Evolutionary conservation across 2,888 invertebrate genomes (phyloP), one percentile per base, ranked within the genome.

Genomic region (Yponomeuta sedellus): DNA sequence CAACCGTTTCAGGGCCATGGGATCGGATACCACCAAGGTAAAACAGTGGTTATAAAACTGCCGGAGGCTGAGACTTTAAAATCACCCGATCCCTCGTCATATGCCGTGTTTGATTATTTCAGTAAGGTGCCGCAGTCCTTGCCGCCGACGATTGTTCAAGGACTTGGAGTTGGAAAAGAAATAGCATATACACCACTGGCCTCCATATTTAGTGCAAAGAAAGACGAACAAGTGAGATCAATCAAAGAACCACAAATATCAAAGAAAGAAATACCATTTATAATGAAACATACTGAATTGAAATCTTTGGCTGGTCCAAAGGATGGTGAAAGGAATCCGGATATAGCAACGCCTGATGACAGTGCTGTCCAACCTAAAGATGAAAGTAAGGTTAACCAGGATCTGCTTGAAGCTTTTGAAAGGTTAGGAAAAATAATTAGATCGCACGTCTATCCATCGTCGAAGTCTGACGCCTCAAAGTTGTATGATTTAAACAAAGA

Each of bases 11-110:
- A 85, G 66, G 90, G 90, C 28, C 87, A 85, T 12, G 91, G 91
- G 39, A 83, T 91, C 68, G 91, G 90, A 77, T 91, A 91, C 67
- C 88, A 91, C 71, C 83, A 91, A 85, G 90, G 91, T 85, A 90
- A 88, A 86, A 82, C 87, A 70, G 83, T 91, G 77, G 82, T 83
- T 71, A 86, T 91, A 76, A 88, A 89, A 79, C 72, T 86, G 69
- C 90, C 89, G 56, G 77, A 78, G 69, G 77, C 83, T 67, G 80
- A 85, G 78, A 82, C 78, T 64, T 78, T 78, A 76, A 77, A 79
- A 73, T 77, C 86, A 74, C 72, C 74, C 69, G 80, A 81, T 71
- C 73, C 79, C 70, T 81, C 85, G 72, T 75, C 77, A 78, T 77
- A 79, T 81, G 79, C 77, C 79, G 72, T 80, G 68, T 86, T 85